These are phyloP conservation scores for Harpagifer antarcticus DNA, from an alignment of 2,797 vertebrate species.

Conservation along the genomic window DNA sequence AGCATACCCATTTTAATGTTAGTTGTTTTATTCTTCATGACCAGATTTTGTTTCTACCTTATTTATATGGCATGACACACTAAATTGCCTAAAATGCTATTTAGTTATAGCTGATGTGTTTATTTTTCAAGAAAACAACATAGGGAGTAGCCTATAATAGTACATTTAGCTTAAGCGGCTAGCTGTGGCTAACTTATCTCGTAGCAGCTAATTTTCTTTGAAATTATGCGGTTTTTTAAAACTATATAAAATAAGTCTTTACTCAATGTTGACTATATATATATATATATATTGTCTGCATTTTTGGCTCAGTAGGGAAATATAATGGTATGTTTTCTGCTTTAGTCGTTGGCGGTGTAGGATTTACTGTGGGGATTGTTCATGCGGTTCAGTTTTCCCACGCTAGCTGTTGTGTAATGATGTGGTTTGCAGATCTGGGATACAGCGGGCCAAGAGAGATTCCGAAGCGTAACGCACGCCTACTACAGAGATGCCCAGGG, in stretches of 20 bases:
- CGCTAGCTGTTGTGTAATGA: constrained; percentile 48
- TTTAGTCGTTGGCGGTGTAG: not conserved
- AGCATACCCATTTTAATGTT: not conserved
- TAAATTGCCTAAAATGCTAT: not conserved
- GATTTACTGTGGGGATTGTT: constrained; percentile 7
- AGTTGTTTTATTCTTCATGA: not conserved
- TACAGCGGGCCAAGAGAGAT: constrained; percentile 97
- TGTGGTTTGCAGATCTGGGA: constrained; percentile 94
- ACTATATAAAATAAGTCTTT: not conserved
- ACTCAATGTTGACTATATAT: not conserved
- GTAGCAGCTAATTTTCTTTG: not conserved
- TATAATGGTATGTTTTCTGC: constrained; percentile 4
- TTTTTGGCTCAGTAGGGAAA: not conserved
- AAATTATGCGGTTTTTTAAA: not conserved
- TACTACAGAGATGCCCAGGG: constrained; percentile 98
- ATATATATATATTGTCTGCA: not conserved
- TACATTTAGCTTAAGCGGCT: not conserved
- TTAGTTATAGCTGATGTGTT: not conserved
- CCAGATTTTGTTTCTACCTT: not conserved
- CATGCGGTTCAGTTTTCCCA: constrained; percentile 15
- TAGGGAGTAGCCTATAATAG: not conserved
- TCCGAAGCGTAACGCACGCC: constrained; percentile 97
- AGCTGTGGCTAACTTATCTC: not conserved
- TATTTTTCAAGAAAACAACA: not conserved
- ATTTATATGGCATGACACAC: not conserved